Base-by-base conservation (phyloP, 2,113 vertebrate genomes). In the Sphaerodactylus townsendi region DNA sequence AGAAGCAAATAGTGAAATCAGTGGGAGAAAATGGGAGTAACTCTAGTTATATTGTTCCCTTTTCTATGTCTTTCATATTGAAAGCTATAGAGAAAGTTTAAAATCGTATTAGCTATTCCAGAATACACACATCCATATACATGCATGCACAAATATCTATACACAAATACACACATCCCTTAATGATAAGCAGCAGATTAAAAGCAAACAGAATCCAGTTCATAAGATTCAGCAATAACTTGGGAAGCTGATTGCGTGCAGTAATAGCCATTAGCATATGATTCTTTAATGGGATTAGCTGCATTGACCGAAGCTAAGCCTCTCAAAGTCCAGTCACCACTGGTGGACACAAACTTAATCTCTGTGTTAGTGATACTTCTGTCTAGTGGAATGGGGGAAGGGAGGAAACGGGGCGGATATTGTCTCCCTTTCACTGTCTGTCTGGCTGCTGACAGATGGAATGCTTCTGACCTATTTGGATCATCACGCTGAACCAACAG, bases 1-100 rank as follows among this genome's bases (percentile, higher is more conserved):
- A n/a, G 23, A 35, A 19, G 14, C 59, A 33, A 28, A 62, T 25
- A 28, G 9, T 62, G 59, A 7, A 62, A 28, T 62, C 23, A 62
- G 7, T 28, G 23, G 59, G 9, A 25, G 59, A 28, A 62, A 25
- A 62, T 10, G 23, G 59, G 59, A 28, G 59, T 28, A 62, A 62
- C 59, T 62, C 59, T 62, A 9, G 23, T 28, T 62, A 28, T 10
- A 28, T 28, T 62, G 59, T n/a, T 77, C 53, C 50, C 11, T 17
- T 30, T 86, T 13, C 14, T 90, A 59, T 25, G 77, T 37, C 46
- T 92, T 84, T 30, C 33, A 1, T 66, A 77, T 79, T 76, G 53
- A 2, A 2, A 1, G 0, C 53, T 33, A 17, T 35, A 35, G 17
- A 53, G 5, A 39, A 62, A 33, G 69, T 44, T 10, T 50, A 46